A percentile compares a stretch with the other conserved stretches of the same genome.
Conservation (phyloP, 2,888 invertebrate genomes). For the Lepidochrysops patricia region DNA sequence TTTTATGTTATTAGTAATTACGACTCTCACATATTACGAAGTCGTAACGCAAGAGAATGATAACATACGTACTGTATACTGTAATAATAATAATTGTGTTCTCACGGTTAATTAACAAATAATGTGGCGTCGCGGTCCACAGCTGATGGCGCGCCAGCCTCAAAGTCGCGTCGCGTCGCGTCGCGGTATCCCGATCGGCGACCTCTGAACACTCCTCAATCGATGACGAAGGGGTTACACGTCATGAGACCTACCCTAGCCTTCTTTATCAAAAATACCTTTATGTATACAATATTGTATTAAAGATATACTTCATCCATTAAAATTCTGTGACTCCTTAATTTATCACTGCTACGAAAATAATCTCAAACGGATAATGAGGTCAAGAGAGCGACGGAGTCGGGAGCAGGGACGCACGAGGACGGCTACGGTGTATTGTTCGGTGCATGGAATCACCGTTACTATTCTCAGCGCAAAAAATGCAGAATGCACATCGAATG, state of each 20-base stretch:
- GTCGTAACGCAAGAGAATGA: neutral
- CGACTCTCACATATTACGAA: neutral
- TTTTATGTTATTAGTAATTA: neutral
- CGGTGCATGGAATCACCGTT: slow-evolving; percentile 34
- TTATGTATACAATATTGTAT: neutral
- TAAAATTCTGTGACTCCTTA: neutral
- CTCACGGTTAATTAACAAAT: slow-evolving; percentile 68
- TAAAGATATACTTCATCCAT: slow-evolving; percentile 12
- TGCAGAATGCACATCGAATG: no score
- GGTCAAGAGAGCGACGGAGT: slow-evolving; percentile 23
- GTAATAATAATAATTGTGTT: slow-evolving; percentile 41
- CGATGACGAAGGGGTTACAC: slow-evolving; percentile 36
- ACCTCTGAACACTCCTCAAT: slow-evolving; percentile 43
- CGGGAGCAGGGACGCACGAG: slow-evolving; percentile 24
- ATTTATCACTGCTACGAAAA: slow-evolving; percentile 21
- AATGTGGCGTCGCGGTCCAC: slow-evolving; percentile 40
- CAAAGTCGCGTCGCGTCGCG: slow-evolving; percentile 42
- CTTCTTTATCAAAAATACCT: slow-evolving; percentile 23
- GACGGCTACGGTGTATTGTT: slow-evolving; percentile 35
- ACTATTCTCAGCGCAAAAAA: no score
- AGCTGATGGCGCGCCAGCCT: slow-evolving; percentile 57
- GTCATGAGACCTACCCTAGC: slow-evolving; percentile 28
- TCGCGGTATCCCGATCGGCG: slow-evolving; percentile 39
- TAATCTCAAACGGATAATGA: slow-evolving; percentile 11
- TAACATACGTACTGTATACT: slow-evolving; percentile 14